These are phyloP conservation scores for Melanerpes formicivorus DNA, from an alignment of 2,113 vertebrate species.

Conservation along the genomic window DNA sequence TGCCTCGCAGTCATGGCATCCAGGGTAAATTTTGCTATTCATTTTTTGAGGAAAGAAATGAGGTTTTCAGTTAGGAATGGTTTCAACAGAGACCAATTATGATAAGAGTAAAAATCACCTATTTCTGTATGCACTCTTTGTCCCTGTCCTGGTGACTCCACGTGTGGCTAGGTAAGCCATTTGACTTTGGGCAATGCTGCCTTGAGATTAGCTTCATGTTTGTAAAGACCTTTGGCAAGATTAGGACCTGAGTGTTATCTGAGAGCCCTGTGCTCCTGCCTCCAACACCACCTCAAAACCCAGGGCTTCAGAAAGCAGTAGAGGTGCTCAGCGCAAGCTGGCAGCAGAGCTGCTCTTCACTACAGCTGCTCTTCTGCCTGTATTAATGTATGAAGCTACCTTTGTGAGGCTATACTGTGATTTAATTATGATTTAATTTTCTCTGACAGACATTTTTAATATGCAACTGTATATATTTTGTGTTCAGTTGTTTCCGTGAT, in stretches of 20 bases:
- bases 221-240: background rate
- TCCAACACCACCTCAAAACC: background rate
- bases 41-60: background rate
- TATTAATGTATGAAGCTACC: background rate
- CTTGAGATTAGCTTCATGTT: background rate
- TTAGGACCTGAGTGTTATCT: background rate
- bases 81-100: background rate
- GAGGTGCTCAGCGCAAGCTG: background rate
- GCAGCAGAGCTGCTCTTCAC: background rate
- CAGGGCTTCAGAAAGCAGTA: background rate
- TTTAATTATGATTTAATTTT: background rate
- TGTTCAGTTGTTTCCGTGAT: background rate
- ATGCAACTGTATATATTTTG: background rate
- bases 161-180: background rate
- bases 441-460: background rate
- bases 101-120: background rate
- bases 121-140: background rate
- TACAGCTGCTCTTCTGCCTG: accelerated
- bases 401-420: background rate
- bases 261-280: background rate
- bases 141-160: background rate
- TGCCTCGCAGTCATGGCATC: background rate
- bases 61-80: background rate
- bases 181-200: background rate
- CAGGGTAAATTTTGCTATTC: background rate